Base-by-base conservation (phyloP, 2,888 invertebrate genomes). In the Gastracanthus pulcherrimus region DNA sequence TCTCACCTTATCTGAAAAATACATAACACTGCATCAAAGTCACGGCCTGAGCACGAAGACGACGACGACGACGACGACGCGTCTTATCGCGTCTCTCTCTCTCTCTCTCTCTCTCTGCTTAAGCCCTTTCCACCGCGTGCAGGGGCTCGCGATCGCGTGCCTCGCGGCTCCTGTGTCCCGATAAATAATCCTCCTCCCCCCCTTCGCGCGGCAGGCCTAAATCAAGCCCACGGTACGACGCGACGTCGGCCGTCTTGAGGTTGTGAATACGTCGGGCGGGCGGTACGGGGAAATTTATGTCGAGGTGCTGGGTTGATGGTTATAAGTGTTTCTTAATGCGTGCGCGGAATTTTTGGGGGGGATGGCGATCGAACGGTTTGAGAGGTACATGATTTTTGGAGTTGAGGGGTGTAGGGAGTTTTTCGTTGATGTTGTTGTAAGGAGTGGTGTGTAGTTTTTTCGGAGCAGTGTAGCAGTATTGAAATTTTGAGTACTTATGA, bases 1-100 rank as follows among this genome's bases (percentile, higher is more conserved):
- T 16, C 2, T 13, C 48, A 5, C 16, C 51, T 55, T 55, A 55
- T 55, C 51, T 55, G 23, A 55, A 55, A 55, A 23, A 26, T 55
- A 55, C 29, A 60, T 58, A 69, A 67, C 36, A 58, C 31, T 69
- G 31, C 34, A 69, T 66, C 67, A 58, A 60, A 31, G 75, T 26
- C 75, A 64, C 7, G 11, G n/a, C 11, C 4, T 3, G 29, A 66
- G 6, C 6, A 7, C 58, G 19, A 76, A 67, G 69, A 16, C 41
- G 38, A 38, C 13, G 16, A 29, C 11, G 13, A n/a, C n/a, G n/a
- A n/a, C n/a, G n/a, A n/a, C 34, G 55, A 38, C 60, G 31, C 13
- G 41, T 60, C 67, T 60, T 76, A 76, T 76, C 76, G 55, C 58
- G 38, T 26, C 41, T 9, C 26, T n/a, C n/a, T n/a, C n/a, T n/a